A percentile compares a stretch with the other conserved stretches of the same genome.
Evolutionary conservation across 2,797 vertebrate genomes (phyloP).

Genomic region (Helostoma temminkii): DNA sequence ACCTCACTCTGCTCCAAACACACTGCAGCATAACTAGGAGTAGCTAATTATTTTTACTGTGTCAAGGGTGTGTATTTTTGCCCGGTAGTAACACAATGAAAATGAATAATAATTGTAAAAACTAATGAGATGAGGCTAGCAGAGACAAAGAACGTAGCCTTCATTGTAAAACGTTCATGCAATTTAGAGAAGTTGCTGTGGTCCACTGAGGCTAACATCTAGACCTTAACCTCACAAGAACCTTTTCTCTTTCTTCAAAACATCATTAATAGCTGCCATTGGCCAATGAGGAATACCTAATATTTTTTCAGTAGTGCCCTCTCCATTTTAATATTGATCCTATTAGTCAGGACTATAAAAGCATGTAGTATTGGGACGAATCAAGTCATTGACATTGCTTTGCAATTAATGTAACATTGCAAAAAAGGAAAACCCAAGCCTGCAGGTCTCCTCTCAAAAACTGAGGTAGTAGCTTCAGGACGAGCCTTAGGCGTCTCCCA

Average conservation of each 20-base stretch:
- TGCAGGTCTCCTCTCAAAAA: constrained; percentile 60
- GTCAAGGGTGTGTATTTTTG: constrained; percentile 81
- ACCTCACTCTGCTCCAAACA: constrained; percentile 79
- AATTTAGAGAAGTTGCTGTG: constrained; percentile 68
- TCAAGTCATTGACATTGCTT: constrained; percentile 24
- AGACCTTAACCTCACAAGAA: constrained; percentile 42
- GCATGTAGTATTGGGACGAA: constrained; percentile 33
- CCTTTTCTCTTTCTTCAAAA: constrained; percentile 29
- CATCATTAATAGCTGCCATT: constrained; percentile 46
- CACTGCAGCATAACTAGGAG: constrained; percentile 85
- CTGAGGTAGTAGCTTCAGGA: constrained; percentile 75
- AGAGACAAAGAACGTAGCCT: constrained; percentile 74
- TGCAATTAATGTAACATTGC: constrained; percentile 42
- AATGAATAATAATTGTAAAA: constrained; percentile 85
- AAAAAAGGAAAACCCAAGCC: constrained; percentile 44
- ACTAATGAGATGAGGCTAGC: constrained; percentile 84
- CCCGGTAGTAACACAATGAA: constrained; percentile 82
- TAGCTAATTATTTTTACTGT: constrained; percentile 91
- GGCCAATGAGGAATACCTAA: constrained; percentile 25
- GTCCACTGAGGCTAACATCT: constrained; percentile 50
- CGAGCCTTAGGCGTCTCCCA: constrained; percentile 77
- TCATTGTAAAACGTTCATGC: constrained; percentile 68
- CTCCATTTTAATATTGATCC: constrained; percentile 29
- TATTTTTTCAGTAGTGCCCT: background rate
- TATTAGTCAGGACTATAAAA: constrained; percentile 42